Evolutionary conservation across 2,888 invertebrate species (phyloP).

Genomic region (Agrotis clavis): DNA sequence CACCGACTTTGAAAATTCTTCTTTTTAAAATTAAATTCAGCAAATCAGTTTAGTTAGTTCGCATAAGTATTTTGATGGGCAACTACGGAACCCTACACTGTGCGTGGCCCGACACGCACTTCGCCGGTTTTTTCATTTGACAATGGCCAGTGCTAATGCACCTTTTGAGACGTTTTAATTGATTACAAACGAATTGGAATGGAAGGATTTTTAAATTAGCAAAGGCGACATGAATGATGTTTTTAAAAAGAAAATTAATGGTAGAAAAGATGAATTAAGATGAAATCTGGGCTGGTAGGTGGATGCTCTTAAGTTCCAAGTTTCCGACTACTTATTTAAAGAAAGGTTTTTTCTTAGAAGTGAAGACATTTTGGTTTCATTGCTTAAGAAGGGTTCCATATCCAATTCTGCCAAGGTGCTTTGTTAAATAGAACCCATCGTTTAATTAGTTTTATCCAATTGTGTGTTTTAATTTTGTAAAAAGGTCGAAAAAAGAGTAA

Average conservation of each 20-base stretch:
- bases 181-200: slow-evolving; percentile 29
- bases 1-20: too few species aligned
- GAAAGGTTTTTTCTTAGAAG: neutral
- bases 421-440: neutral
- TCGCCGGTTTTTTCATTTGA: too few species aligned
- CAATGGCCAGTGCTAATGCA: slow-evolving; percentile 32
- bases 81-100: too few species aligned
- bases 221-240: neutral
- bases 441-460: neutral
- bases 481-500: too few species aligned
- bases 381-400: neutral
- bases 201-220: slow-evolving; percentile 1
- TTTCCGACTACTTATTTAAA: neutral
- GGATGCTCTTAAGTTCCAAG: too few species aligned
- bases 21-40: too few species aligned
- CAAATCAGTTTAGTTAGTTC: too few species aligned
- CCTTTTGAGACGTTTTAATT: slow-evolving; percentile 13
- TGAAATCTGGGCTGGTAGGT: neutral
- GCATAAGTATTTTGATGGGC: too few species aligned
- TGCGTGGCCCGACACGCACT: too few species aligned
- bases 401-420: neutral
- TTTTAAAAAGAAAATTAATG: slow-evolving; percentile 5
- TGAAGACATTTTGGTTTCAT: neutral
- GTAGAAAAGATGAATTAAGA: neutral
- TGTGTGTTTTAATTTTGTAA: neutral